Conservation (phyloP, 2,113 vertebrate genomes). For the Mungos mungo region DNA sequence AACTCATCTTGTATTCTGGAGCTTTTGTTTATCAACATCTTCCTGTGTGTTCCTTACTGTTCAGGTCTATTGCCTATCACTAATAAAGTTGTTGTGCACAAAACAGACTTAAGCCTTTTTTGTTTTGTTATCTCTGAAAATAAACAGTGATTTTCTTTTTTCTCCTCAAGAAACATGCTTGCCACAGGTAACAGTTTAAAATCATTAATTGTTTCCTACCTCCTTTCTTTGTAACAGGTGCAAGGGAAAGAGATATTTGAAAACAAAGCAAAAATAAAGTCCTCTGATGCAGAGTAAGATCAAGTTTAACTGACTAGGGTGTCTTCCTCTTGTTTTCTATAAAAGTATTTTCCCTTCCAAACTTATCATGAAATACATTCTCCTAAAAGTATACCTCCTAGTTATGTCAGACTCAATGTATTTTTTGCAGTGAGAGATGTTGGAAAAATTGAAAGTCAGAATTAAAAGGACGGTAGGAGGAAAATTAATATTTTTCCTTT, state of each 20-base stretch:
- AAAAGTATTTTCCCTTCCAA: neutral
- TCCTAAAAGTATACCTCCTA: constrained; percentile 46
- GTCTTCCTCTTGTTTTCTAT: neutral
- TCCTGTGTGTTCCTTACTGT: constrained; percentile 21
- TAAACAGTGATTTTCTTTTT: constrained; percentile 70
- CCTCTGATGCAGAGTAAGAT: constrained; percentile 64
- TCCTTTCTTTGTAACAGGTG: constrained; percentile 68
- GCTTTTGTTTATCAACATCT: constrained; percentile 63
- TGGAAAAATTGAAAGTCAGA: constrained; percentile 41
- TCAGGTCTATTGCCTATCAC: constrained; percentile 31
- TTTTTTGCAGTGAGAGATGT: neutral
- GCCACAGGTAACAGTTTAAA: constrained; percentile 72
- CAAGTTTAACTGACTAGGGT: constrained; percentile 12
- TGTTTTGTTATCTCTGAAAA: constrained; percentile 71
- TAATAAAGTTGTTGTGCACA: constrained; percentile 58
- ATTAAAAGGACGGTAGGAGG: constrained; percentile 36
- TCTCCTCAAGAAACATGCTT: constrained; percentile 72
- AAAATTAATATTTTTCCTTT: constrained; percentile 38
- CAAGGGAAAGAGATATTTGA: constrained; percentile 66
- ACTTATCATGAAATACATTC: constrained; percentile 37
- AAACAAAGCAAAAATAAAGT: constrained; percentile 68
- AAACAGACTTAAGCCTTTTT: constrained; percentile 41
- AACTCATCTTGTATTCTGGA: constrained; percentile 3
- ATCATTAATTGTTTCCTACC: constrained; percentile 76
- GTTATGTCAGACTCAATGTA: neutral